Evolutionary conservation across 37 sponge, comb jelly and placozoan genomes (phyloP), one percentile per base, ranked within the genome.

Genomic region (Haliclona indistincta): DNA sequence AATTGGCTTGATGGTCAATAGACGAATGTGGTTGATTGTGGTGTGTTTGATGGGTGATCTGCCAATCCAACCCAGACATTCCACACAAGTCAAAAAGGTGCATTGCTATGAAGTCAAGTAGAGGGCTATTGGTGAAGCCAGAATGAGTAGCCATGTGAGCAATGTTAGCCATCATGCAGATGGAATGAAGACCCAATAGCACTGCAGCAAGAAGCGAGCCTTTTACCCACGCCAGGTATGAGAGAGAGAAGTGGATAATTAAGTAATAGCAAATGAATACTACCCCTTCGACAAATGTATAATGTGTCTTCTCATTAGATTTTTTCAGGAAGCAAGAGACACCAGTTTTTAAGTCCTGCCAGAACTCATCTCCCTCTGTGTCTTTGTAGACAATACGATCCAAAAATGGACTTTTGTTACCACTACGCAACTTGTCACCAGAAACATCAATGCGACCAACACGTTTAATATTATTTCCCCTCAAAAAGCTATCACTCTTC

Each of bases 381-480:
- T 60, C 62, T 19, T n/a, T 60, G 62, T 60, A 60, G 6, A 60
- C 62, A 60, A 60, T 60, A 7, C 62, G 62, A 60, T 60, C 62
- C 62, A 60, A 60, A 60, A 60, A 60, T 20, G 62, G 23, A 23
- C 19, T 20, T 8, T n/a, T 19, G 6, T 60, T 60, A 60, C 25
- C 62, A 28, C 25, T 20, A 19, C 25, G 62, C 62, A 60, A 10
- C 8, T 60, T 10, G 25, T 60, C 15, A 20, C 25, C 23, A 8
- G 62, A 10, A 8, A 60, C 25, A 60, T 60, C 62, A 23, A 60
- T 8, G 7, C 25, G 62, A 8, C 62, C 62, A 8, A 60, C 25
- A 60, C 19, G 7, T 60, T 60, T 20, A 30, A 60, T 60, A 7
- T 20, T 8, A 60, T 60, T 60, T 60, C 25, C 25, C 23, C 23